These are phyloP conservation scores for Phalloptychus januarius DNA, from an alignment of 2,797 vertebrate genomes.

Conservation along the genomic window DNA sequence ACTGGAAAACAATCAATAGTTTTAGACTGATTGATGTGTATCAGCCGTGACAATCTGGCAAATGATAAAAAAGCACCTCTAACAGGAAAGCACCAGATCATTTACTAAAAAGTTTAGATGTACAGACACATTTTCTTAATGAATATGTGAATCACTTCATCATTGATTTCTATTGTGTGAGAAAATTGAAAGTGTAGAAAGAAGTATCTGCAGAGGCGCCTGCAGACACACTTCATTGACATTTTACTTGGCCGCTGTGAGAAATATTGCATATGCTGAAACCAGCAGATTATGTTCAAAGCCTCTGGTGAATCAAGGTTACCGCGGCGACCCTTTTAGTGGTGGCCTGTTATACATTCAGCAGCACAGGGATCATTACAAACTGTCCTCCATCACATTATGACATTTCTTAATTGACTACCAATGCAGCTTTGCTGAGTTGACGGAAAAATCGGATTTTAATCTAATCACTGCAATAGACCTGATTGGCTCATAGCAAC, in stretches of 20 bases:
- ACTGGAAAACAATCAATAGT: conserved; percentile 80
- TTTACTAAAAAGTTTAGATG: conserved; percentile 77
- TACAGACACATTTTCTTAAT: conserved; percentile 80
- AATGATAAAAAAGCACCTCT: conserved; percentile 65
- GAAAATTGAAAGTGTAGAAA: conserved; percentile 76
- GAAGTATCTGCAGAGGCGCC: conserved; percentile 59
- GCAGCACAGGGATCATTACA: conserved; percentile 78
- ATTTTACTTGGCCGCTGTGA: conserved; percentile 71
- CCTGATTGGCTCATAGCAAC: conserved; percentile 75
- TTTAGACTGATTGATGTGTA: conserved; percentile 83
- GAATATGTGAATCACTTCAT: conserved; percentile 82
- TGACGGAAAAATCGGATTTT: conserved; percentile 77
- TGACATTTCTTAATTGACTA: conserved; percentile 82
- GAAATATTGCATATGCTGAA: conserved; percentile 79
- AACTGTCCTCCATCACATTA: conserved; percentile 82
- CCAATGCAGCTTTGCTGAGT: conserved; percentile 78
- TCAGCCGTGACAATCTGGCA: conserved; percentile 78
- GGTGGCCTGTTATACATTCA: conserved; percentile 77
- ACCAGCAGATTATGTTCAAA: conserved; percentile 77
- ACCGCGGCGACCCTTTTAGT: conserved; percentile 81
- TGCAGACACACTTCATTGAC: conserved; percentile 76
- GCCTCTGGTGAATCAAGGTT: conserved; percentile 77
- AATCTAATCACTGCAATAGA: conserved; percentile 79
- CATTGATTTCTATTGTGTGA: conserved; percentile 83
- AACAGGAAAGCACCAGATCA: conserved; percentile 77